Conservation (phyloP, 2,888 invertebrate species). For the Dolomedes plantarius region DNA sequence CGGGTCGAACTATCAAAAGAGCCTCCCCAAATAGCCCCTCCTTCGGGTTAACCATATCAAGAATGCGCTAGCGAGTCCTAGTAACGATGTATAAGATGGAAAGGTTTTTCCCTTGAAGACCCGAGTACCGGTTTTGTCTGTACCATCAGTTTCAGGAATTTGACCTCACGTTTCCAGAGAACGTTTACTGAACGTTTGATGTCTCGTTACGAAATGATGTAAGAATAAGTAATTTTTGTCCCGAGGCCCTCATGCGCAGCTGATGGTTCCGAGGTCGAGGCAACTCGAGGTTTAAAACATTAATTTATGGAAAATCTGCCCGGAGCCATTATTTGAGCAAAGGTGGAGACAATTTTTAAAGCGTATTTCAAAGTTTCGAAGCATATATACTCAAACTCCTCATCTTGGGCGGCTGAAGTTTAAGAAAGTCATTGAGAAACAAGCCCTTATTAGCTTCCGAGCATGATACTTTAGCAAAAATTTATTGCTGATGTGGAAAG, state of each 20-base stretch:
- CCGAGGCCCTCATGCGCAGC: background rate
- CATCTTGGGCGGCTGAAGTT: no score
- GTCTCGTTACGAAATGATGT: background rate
- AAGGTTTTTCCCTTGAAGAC: background rate
- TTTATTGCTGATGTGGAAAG: no score
- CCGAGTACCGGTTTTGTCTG: conserved; percentile 26
- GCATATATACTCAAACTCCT: no score
- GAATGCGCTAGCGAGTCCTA: background rate
- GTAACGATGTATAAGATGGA: background rate
- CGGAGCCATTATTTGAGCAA: no score
- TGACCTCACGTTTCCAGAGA: conserved; percentile 50
- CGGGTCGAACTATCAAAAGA: background rate
- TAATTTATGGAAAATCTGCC: no score
- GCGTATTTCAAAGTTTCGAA: no score
- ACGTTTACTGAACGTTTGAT: background rate
- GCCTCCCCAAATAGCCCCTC: background rate
- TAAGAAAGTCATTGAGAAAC: no score
- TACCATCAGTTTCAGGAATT: conserved; percentile 29
- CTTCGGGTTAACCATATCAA: background rate
- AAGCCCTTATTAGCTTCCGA: no score
- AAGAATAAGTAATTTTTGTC: conserved; percentile 2
- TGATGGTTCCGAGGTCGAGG: background rate
- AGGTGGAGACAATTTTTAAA: no score
- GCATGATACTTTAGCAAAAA: no score
- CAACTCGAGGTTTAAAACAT: no score